Conservation (phyloP, 2,797 vertebrate species). For the Epinephelus coioides region DNA sequence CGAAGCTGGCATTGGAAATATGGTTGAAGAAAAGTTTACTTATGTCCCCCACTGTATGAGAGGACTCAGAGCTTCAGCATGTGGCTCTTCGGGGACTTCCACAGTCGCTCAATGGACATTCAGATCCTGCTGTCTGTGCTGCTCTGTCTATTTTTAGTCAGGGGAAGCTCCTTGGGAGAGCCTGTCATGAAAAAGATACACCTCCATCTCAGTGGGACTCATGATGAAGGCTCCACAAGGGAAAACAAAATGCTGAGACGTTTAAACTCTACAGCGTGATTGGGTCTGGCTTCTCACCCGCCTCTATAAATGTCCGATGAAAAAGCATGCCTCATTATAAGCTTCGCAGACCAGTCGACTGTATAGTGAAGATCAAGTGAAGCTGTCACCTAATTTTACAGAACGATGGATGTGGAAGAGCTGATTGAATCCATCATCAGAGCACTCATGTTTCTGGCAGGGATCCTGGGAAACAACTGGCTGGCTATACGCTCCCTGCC, state of each 20-base stretch:
- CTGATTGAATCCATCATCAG: conserved; percentile 77
- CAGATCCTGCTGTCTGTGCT: neutral
- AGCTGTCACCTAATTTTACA: neutral
- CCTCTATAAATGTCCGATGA: conserved; percentile 55
- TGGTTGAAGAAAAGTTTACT: too few relatives aligned
- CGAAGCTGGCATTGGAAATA: too few relatives aligned
- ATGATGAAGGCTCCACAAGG: conserved; percentile 6
- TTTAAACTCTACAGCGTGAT: neutral
- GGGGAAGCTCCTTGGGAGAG: conserved; percentile 10
- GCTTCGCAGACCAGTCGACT: neutral
- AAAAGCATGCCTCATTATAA: conserved; percentile 8
- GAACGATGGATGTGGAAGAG: conserved; percentile 63
- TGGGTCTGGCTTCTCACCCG: conserved; percentile 43
- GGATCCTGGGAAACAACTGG: conserved; percentile 86
- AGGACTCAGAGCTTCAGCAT: neutral
- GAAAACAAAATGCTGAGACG: conserved; percentile 2
- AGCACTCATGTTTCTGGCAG: conserved; percentile 79
- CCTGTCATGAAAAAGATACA: neutral
- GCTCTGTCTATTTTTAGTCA: neutral
- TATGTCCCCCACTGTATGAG: neutral
- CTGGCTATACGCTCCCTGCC: conserved; percentile 81
- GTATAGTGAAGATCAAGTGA: neutral
- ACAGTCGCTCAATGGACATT: neutral
- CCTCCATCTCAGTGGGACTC: conserved; percentile 27
- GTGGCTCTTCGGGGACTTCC: neutral